Evolutionary conservation across 2,113 vertebrate genomes (phyloP).

Genomic region (Cyprinus carpio): DNA sequence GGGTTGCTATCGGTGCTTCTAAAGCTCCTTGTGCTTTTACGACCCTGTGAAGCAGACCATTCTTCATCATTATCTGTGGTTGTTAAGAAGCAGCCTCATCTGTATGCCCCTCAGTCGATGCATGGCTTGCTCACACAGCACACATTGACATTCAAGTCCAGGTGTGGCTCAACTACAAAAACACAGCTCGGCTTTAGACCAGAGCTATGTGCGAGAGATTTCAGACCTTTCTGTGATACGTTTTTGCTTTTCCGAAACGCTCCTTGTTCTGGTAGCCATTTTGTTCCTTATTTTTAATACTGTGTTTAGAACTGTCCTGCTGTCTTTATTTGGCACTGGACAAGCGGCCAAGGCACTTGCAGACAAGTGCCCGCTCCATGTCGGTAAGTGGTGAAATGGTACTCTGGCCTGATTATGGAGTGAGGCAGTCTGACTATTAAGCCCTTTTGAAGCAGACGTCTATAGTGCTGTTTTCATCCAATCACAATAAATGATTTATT

Average conservation of each 20-base stretch:
- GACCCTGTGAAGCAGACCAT: slow-evolving; percentile 60
- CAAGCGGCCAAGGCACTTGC: neutral
- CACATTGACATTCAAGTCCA: slow-evolving; percentile 59
- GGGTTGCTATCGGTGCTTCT: slow-evolving; percentile 58
- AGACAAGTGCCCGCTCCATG: slow-evolving; percentile 33
- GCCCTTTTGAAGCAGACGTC: slow-evolving; percentile 42
- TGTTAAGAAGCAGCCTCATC: slow-evolving; percentile 59
- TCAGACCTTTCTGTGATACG: slow-evolving; percentile 18
- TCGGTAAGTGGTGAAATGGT: slow-evolving; percentile 37
- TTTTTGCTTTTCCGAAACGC: neutral
- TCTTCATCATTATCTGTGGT: slow-evolving; percentile 65
- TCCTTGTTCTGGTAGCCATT: neutral
- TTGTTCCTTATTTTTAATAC: neutral
- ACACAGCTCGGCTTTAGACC: slow-evolving; percentile 49
- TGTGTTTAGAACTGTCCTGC: neutral
- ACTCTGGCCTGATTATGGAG: slow-evolving; percentile 28
- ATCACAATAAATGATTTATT: slow-evolving; percentile 59
- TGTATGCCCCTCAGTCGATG: slow-evolving; percentile 58
- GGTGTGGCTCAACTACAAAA: slow-evolving; percentile 58
- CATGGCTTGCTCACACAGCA: slow-evolving; percentile 53
- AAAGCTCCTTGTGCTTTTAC: slow-evolving; percentile 61
- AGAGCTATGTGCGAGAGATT: slow-evolving; percentile 26
- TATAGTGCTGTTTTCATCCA: slow-evolving; percentile 44
- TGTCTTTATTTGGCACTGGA: slow-evolving; percentile 1
- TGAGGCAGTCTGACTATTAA: slow-evolving; percentile 37